Base-by-base conservation (phyloP, 2,888 invertebrate genomes). In the Drosophila atripex region DNA sequence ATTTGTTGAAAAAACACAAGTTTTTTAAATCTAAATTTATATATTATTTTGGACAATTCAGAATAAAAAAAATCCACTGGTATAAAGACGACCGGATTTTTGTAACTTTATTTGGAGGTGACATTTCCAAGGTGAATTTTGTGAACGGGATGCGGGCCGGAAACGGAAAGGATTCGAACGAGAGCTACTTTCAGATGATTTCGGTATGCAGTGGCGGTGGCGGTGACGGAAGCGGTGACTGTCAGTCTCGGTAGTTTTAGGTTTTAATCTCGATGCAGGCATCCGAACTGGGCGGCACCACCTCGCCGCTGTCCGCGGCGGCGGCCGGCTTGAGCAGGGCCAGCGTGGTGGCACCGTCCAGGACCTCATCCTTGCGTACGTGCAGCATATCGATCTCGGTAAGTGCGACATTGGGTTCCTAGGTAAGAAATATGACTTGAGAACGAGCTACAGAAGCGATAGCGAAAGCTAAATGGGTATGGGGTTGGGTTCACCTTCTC, bases 381-480 rank as follows among this genome's bases (percentile, higher is more conserved):
- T 90, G 90, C 60, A 90, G 68, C 80, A 90, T 84, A 55, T 90
- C 90, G 30, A 90, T 90, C 71, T 90, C 90, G n/a, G 90, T 90
- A 14, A 90, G 73, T 3, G 85, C 77, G 2, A 89, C 88, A 68
- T 89, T 85, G 0, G 91, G 91, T 76, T 90, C 90, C 90, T 90
- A 41, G 0, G 46, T 35, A 61, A 57, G 28, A 43, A 47, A 53
- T 41, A 18, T 50, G 39, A 16, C 30, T 38, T 47, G 45, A 45
- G 11, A 28, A 16, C 14, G 35, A 8, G 4, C 16, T 41, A 23
- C 46, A 30, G 53, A 53, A 53, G 46, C 46, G 46, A 46, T 21
- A 47, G 21, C 9, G 35, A 35, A 50, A 18, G 28, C 11, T 21
- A 12, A 25, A 47, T 12, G 39, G 2, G 6, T 16, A 9, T 39